Evolutionary conservation across 2,113 vertebrate species (phyloP), one percentile per base, ranked within the genome.

Genomic region (Tamias sibiricus): DNA sequence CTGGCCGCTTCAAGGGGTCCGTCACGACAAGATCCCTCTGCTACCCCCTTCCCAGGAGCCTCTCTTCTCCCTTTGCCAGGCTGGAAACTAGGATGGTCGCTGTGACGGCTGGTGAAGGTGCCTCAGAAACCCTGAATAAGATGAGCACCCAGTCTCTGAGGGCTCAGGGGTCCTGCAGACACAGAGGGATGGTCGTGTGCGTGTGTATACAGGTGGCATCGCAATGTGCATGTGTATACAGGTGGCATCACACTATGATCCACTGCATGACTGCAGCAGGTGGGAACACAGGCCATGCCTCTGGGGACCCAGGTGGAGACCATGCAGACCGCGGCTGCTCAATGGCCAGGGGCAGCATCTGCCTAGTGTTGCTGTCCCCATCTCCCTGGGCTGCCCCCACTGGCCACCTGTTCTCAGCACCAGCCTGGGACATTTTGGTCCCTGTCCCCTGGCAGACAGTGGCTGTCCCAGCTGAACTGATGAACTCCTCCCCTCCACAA

Each of bases 21-120:
- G 99, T 99, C 99, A 99, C 99, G 80, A 99, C 99, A 98, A 99
- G 10, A 99, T 98, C 26, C 99, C 99, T 0, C 99, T 99, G 0
- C 99, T 99, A 98, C 99, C 99, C 99, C 99, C 47, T 97, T 99
- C 99, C 76, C 99, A 99, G 35, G 99, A 98, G 84, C 99, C 99
- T 26, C 99, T 22, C 99, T 91, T 98, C 92, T 42, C 3, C 0
- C 0, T 0, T 98, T 52, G 3, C 20, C 68, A 52, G 24, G 6
- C 95, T 94, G 77, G 99, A 97, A 99, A 89, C 99, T 99, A 9
- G 1, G 1, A 26, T 24, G 24, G 54, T 6, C 8, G 59, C 9
- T 26, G 59, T 9, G 54, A 57, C 0, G 9, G 59, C 24, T 62
- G 59, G 6, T 26, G 59, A 26, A 62, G 59, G 24, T 62, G 59